Conservation (phyloP, 2,797 vertebrate species). For the Anas capensis region DNA sequence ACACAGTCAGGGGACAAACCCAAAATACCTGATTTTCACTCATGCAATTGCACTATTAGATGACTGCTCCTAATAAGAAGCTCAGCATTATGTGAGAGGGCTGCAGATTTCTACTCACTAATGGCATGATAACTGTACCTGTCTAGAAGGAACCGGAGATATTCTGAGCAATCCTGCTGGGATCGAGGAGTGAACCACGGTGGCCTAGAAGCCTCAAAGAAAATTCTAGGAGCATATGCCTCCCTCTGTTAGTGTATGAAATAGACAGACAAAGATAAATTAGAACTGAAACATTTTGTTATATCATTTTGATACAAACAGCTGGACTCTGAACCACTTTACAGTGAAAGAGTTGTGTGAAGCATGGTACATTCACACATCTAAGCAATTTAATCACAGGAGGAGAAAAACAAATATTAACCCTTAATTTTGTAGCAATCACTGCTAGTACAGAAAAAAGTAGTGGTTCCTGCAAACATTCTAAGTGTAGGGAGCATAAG, state of each 20-base stretch:
- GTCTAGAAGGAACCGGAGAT: conserved; percentile 96
- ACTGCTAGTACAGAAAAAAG: neutral
- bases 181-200: conserved; percentile 95
- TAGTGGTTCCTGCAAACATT: neutral
- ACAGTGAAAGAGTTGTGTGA: neutral
- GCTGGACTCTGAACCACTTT: neutral
- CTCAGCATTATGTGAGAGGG: neutral
- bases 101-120: neutral
- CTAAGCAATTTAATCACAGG: neutral
- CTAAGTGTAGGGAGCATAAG: neutral
- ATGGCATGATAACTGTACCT: conserved; percentile 81
- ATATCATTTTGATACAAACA: neutral
- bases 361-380: neutral
- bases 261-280: conserved; percentile 3
- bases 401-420: neutral
- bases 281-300: neutral
- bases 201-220: conserved; percentile 95
- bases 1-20: neutral
- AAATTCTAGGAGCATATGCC: conserved; percentile 93
- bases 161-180: conserved; percentile 98
- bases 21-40: neutral
- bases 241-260: conserved; percentile 85
- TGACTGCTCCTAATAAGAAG: neutral
- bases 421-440: neutral
- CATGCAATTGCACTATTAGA: neutral